Conservation (phyloP, 2,113 vertebrate species). For the Eulemur rufifrons region DNA sequence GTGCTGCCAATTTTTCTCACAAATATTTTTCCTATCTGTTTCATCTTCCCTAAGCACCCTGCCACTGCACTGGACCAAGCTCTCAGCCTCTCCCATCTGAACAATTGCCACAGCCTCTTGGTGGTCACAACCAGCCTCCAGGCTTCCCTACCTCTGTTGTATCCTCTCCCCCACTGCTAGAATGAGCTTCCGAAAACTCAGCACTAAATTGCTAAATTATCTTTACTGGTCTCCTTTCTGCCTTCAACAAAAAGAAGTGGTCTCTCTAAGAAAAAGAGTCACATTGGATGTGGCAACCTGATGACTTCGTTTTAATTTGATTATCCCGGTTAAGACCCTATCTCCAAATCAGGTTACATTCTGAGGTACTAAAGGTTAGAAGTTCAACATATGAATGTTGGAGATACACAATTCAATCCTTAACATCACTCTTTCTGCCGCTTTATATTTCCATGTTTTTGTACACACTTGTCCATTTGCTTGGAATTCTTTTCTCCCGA, state of each 20-base stretch:
- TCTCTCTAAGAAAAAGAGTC: background rate
- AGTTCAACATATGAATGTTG: background rate
- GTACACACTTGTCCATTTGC: background rate
- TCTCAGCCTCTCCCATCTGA: background rate
- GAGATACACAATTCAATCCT: background rate
- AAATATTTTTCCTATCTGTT: constrained; percentile 24
- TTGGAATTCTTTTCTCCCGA: background rate
- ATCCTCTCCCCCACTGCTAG: background rate
- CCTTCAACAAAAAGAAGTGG: background rate
- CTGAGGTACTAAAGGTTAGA: background rate
- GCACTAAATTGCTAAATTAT: background rate
- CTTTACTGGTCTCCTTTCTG: background rate
- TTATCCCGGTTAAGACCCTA: background rate
- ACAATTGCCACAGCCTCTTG: background rate
- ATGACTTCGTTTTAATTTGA: background rate
- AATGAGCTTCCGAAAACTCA: background rate
- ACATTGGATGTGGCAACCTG: background rate
- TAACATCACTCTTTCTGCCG: background rate
- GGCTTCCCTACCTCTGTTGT: background rate
- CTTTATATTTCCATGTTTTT: background rate
- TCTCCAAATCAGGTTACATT: background rate
- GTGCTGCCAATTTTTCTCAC: background rate
- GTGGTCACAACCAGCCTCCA: background rate
- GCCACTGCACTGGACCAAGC: background rate
- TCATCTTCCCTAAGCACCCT: background rate